A percentile compares a stretch with the other conserved stretches of the same genome.
Conservation (phyloP, 2,888 invertebrate genomes). For the Scaptomyza cyrtandrae region DNA sequence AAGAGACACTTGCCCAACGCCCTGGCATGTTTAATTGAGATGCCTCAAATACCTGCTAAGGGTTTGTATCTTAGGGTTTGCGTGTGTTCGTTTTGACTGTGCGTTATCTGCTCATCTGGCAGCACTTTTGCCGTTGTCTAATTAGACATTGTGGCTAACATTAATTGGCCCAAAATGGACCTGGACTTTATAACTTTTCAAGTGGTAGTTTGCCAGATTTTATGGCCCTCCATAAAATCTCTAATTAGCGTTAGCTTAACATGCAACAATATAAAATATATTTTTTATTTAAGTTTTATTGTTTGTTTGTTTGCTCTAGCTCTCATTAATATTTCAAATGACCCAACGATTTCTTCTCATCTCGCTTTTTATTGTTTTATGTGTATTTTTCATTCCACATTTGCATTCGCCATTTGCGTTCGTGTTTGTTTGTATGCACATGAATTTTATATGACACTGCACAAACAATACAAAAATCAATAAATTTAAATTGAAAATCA, state of each 20-base stretch:
- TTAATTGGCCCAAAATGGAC: conserved; percentile 65
- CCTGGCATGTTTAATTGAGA: conserved; percentile 63
- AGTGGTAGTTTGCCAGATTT: conserved; percentile 44
- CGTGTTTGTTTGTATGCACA: conserved; percentile 27
- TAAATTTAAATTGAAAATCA: conserved; percentile 74
- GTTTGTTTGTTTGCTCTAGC: background rate
- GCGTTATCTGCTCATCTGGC: conserved; percentile 60
- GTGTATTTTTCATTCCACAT: conserved; percentile 27
- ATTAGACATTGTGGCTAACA: conserved; percentile 73
- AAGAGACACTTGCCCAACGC: conserved; percentile 54
- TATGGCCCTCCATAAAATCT: conserved; percentile 41
- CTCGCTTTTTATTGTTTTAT: conserved; percentile 12
- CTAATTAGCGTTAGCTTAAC: conserved; percentile 62
- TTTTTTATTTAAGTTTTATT: background rate
- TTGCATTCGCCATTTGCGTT: conserved; percentile 64
- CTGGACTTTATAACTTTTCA: conserved; percentile 69
- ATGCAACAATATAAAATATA: conserved; percentile 13
- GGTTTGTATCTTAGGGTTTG: conserved; percentile 6
- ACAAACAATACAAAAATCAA: conserved; percentile 68
- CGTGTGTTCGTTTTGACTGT: conserved; percentile 46
- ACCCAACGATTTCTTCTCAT: conserved; percentile 57
- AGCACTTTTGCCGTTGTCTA: conserved; percentile 67
- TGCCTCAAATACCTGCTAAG: conserved; percentile 11
- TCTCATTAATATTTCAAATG: conserved; percentile 59
- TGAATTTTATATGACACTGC: conserved; percentile 54